A percentile compares a stretch with the other conserved stretches of the same genome.
These are phyloP conservation scores for Cephonodes hylas DNA, from an alignment of 2,888 invertebrate species.

Conservation along the genomic window DNA sequence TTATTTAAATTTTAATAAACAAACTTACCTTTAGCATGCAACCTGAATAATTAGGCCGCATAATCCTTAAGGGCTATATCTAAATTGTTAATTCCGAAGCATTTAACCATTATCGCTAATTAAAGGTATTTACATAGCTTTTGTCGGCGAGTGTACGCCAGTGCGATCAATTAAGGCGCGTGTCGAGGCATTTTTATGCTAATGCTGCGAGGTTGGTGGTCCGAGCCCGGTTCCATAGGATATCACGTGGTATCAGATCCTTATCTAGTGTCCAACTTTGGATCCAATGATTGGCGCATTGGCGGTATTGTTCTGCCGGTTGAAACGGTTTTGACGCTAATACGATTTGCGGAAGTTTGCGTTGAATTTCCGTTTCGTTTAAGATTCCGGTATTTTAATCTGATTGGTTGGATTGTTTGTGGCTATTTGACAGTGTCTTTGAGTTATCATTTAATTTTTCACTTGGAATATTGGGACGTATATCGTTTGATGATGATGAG, in stretches of 20 bases:
- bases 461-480: too few relatives aligned
- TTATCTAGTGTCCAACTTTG: slow-evolving; percentile 3
- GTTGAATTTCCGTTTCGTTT: background rate
- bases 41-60: background rate
- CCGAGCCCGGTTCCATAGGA: slow-evolving; percentile 43
- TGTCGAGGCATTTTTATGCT: slow-evolving; percentile 73
- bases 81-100: background rate
- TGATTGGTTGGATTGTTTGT: too few relatives aligned
- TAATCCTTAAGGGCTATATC: background rate
- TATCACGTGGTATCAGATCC: slow-evolving; percentile 29
- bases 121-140: slow-evolving; percentile 10
- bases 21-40: background rate
- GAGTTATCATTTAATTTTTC: too few relatives aligned
- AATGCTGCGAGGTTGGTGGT: slow-evolving; percentile 62
- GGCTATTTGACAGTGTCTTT: too few relatives aligned
- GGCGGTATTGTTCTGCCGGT: too few relatives aligned
- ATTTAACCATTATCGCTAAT: slow-evolving; percentile 11
- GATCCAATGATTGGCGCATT: background rate
- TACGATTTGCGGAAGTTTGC: background rate
- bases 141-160: slow-evolving; percentile 15
- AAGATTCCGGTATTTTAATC: too few relatives aligned
- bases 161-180: slow-evolving; percentile 69
- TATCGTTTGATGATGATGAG: too few relatives aligned
- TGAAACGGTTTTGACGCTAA: too few relatives aligned
- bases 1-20: background rate